phyloP scores from a whole-genome alignment of 2,113 vertebrate species.

The Clupea harengus region DNA sequence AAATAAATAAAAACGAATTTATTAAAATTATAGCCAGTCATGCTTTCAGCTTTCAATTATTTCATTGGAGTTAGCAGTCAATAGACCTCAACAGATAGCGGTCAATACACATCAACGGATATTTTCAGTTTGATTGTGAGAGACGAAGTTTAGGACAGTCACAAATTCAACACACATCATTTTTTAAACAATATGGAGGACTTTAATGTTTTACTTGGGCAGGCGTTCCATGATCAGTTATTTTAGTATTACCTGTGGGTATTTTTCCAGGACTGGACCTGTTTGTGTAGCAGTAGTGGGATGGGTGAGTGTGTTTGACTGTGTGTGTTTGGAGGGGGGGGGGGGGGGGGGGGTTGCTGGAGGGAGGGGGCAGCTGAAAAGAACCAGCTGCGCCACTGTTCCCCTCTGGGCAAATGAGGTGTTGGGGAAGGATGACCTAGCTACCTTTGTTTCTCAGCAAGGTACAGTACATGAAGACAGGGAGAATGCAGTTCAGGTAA shows the following conservation, averaged over 20 bases:
- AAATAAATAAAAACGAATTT: no score
- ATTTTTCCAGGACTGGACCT: not conserved
- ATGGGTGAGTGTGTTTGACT: not conserved
- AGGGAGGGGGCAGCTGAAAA: not conserved
- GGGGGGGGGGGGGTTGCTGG: no score
- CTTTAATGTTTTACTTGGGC: conserved; percentile 46
- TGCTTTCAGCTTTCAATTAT: not conserved
- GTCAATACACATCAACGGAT: not conserved
- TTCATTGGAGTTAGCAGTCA: not conserved
- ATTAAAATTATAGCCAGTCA: no score
- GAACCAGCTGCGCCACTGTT: conserved; percentile 64
- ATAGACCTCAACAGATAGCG: not conserved
- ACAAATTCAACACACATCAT: conserved; percentile 60
- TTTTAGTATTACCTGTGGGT: not conserved
- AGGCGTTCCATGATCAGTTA: not conserved
- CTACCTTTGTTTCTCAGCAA: not conserved
- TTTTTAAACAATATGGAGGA: conserved; percentile 20
- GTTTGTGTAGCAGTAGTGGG: not conserved
- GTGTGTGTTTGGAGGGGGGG: not conserved
- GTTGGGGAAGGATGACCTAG: not conserved
- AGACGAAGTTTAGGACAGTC: conserved; percentile 31
- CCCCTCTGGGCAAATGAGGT: conserved; percentile 16
- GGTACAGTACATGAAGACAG: not conserved
- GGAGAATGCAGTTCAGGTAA: not conserved
- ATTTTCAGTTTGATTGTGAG: not conserved